Conservation (phyloP, 1,140 invertebrate genomes). For the Chelonus insularis region DNA sequence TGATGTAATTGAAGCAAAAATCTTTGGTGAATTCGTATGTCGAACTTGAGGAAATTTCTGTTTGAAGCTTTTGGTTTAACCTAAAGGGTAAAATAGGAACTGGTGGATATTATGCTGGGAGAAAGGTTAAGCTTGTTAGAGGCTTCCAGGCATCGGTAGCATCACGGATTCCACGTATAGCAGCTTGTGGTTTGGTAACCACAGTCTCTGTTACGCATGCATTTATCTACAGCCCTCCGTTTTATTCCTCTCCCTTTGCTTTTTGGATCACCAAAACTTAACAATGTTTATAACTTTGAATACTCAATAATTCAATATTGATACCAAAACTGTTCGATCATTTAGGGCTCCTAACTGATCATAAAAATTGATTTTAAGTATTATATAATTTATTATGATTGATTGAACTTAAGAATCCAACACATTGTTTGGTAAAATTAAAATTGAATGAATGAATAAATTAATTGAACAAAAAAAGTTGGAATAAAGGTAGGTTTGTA, state of each 20-base stretch:
- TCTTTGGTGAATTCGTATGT: conserved; percentile 12
- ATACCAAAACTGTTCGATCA: no score
- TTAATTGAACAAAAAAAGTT: no score
- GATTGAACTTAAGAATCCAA: no score
- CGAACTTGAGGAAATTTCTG: conserved; percentile 16
- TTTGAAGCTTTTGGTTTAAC: conserved; percentile 7
- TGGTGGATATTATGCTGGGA: conserved; percentile 1
- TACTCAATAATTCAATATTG: no score
- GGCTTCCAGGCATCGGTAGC: conserved; percentile 31
- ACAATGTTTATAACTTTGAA: no score
- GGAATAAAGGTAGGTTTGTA: no score
- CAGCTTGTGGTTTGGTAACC: conserved; percentile 55
- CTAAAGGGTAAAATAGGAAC: not conserved
- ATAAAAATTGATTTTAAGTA: no score
- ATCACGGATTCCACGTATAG: conserved; percentile 45
- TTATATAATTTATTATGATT: no score
- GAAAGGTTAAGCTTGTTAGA: conserved; percentile 26
- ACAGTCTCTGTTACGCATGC: conserved; percentile 49
- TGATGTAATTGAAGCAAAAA: not conserved
- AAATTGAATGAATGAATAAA: no score
- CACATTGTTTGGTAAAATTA: no score
- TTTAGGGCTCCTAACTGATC: no score
- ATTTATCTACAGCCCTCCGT: conserved; percentile 37
- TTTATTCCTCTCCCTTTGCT: not conserved
- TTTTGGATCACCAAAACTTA: not conserved